Base-by-base conservation (phyloP, 2,113 vertebrate species). In the Poicephalus meyeri region DNA sequence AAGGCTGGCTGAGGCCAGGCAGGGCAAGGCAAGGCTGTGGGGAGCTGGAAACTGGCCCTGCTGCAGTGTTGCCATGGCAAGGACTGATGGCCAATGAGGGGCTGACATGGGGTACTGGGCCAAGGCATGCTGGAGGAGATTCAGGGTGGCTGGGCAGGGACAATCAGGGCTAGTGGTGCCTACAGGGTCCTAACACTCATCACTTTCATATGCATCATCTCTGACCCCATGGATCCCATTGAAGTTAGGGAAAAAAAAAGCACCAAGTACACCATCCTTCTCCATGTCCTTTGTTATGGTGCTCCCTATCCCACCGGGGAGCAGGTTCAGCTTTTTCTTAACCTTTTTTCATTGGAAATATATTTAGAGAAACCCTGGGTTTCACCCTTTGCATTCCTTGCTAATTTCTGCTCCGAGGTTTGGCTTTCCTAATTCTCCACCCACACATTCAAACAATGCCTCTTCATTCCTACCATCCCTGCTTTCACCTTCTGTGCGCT, bases 241-340 rank as follows among this genome's bases (percentile, higher is more conserved):
- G 15, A 65, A 89, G 89, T 10, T 3, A 55, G 29, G 9, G 6
- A 3, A 35, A 21, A 80, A 66, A 71, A 63, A 50, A 29, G 0
- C 14, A 41, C 18, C 10, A 52, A 37, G 14, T 41, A 35, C 0
- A 0, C 16, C 10, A 78, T 44, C 4, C 2, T 58, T 49, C n/a
- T 46, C 19, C 17, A 41, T 0, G 1, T 15, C 24, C 8, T 37
- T 35, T 41, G 5, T 61, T 68, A 33, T 2, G 19, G 12, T 1
- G 3, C 86, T 2, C 3, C 14, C 13, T 33, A 20, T 3, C 2
- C 18, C 20, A 61, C n/a, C 33, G 7, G 73, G 17, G 15, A 70
- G 16, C 8, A 65, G 4, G 1, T 39, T 44, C 17, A 63, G 16
- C 1, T 6, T 61, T 64, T 44, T 56, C 16, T 58, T 63, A 25